phyloP scores from a whole-genome alignment of 2,888 invertebrate genomes.

The Eristalis arbustorum region DNA sequence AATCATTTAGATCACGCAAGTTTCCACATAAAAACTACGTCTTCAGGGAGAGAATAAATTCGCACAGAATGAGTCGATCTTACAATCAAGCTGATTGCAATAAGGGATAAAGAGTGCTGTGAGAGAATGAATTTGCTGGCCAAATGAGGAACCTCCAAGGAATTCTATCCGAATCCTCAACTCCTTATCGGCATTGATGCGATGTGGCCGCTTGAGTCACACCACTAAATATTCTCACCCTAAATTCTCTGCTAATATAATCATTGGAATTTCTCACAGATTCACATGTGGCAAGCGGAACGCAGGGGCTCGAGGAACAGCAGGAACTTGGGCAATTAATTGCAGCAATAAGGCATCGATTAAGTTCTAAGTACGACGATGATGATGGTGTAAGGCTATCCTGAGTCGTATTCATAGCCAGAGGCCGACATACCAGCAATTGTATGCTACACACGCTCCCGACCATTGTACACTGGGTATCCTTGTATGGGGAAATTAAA shows the following conservation, averaged over 20 bases:
- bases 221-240: conserved; percentile 3
- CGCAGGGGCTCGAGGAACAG: conserved; percentile 45
- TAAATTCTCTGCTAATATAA: conserved; percentile 39
- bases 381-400: conserved; percentile 61
- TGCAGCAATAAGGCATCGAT: conserved; percentile 70
- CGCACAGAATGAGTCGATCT: background rate
- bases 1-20: no score
- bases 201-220: conserved; percentile 34
- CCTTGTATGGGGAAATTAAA: conserved; percentile 30
- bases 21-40: background rate
- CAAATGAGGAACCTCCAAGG: conserved; percentile 67
- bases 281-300: background rate
- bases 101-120: conserved; percentile 35
- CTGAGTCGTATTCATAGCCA: conserved; percentile 28
- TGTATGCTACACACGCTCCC: background rate
- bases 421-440: conserved; percentile 26
- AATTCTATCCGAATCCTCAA: conserved; percentile 52
- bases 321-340: conserved; percentile 57
- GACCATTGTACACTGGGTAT: conserved; percentile 6
- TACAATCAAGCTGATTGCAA: conserved; percentile 61
- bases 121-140: conserved; percentile 31
- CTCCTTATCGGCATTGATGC: conserved; percentile 52
- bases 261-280: conserved; percentile 56
- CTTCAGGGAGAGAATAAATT: background rate
- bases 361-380: conserved; percentile 59